Percentiles rank a stretch among this genome's conserved stretches.
These are phyloP conservation scores for Chamaetylas fuelleborni DNA, from an alignment of 2,113 vertebrate genomes.

Conservation along the genomic window DNA sequence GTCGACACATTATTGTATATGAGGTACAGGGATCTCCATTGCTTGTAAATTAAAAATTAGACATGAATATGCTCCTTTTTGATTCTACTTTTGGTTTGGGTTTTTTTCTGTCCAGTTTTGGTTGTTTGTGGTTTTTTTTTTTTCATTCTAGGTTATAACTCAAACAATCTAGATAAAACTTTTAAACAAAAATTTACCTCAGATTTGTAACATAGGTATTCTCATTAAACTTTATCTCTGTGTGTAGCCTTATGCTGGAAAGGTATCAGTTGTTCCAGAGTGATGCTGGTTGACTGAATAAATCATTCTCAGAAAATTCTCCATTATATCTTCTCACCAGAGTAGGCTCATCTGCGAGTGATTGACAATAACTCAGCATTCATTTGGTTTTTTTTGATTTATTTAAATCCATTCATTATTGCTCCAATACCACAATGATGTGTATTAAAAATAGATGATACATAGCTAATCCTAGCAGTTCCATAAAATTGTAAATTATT, in stretches of 20 bases:
- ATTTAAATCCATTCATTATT: conserved; percentile 61
- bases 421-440: conserved; percentile 23
- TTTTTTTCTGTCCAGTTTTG: neutral
- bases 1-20: neutral
- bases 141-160: neutral
- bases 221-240: neutral
- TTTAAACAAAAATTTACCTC: neutral
- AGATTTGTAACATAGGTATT: neutral
- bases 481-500: conserved; percentile 43
- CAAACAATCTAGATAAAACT: neutral
- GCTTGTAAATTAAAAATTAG: neutral
- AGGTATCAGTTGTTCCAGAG: neutral
- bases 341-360: conserved; percentile 22
- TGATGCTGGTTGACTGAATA: neutral
- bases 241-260: neutral
- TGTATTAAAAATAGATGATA: conserved; percentile 61
- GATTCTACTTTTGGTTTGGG: neutral
- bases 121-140: neutral
- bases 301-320: conserved; percentile 15
- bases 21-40: neutral
- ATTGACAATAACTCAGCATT: conserved; percentile 56
- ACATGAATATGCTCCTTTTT: neutral
- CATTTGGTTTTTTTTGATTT: conserved; percentile 30
- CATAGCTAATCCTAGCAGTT: conserved; percentile 38
- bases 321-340: neutral